A percentile compares a stretch with the other conserved stretches of the same genome.
Conservation (phyloP, 2,888 invertebrate genomes). For the Phytoseiulus persimilis region DNA sequence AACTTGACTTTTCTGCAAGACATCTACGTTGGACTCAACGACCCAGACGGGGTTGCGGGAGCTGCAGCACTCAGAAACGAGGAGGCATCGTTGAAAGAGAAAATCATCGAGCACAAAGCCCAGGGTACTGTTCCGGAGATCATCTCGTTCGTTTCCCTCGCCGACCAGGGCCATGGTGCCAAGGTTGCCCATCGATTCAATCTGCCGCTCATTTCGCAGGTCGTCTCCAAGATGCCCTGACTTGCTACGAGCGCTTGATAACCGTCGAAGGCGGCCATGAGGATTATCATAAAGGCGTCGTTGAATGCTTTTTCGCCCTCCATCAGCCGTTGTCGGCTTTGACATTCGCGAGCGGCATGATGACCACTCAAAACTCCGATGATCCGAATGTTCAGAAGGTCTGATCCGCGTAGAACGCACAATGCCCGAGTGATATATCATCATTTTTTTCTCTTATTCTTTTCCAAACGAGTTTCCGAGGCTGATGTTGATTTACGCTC, state of each 20-base stretch:
- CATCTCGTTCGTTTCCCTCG: conserved; percentile 12
- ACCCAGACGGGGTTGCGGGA: conserved; percentile 81
- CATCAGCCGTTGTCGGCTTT: conserved; percentile 79
- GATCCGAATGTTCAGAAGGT: conserved; percentile 40
- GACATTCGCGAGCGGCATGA: conserved; percentile 63
- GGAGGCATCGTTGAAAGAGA: conserved; percentile 69
- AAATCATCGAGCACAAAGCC: conserved; percentile 73
- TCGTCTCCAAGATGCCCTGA: conserved; percentile 63
- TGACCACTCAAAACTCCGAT: conserved; percentile 51
- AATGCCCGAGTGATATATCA: too few species aligned
- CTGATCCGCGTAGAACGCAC: not conserved
- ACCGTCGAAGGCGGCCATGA: conserved; percentile 53
- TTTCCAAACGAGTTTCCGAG: too few species aligned
- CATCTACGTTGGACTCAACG: conserved; percentile 77
- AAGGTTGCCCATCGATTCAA: too few species aligned
- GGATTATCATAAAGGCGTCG: conserved; percentile 60
- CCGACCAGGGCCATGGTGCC: too few species aligned
- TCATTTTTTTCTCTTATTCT: too few species aligned
- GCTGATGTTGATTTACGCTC: too few species aligned
- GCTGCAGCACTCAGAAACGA: conserved; percentile 63
- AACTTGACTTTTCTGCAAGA: conserved; percentile 54
- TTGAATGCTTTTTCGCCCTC: conserved; percentile 73
- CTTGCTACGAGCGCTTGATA: conserved; percentile 75
- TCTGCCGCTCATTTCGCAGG: conserved; percentile 46
- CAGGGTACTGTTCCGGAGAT: conserved; percentile 62